Conservation (phyloP, 2,797 vertebrate genomes). For the Sebastes nivosus region DNA sequence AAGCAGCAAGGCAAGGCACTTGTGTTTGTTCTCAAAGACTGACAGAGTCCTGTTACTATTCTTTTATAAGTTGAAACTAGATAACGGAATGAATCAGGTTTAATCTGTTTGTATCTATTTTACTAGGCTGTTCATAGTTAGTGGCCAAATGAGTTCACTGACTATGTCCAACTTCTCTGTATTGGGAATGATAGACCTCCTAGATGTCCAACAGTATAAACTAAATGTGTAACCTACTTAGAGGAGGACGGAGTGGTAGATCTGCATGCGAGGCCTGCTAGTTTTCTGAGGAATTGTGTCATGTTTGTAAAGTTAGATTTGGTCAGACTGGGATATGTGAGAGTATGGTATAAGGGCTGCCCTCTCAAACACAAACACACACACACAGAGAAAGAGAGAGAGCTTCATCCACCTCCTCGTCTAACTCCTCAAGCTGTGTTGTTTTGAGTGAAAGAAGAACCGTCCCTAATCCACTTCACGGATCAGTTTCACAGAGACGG, state of each 20-base stretch:
- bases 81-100: conserved; percentile 15
- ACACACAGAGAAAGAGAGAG: conserved; percentile 10
- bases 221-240: conserved; percentile 52
- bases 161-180: conserved; percentile 38
- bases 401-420: conserved; percentile 68
- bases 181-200: conserved; percentile 4
- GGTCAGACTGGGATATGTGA: not conserved
- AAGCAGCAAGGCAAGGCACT: conserved; percentile 35
- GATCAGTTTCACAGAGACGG: conserved; percentile 84
- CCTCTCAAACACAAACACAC: conserved; percentile 49
- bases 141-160: conserved; percentile 26
- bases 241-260: not conserved
- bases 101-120: conserved; percentile 19
- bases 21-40: conserved; percentile 56
- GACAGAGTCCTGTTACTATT: conserved; percentile 25
- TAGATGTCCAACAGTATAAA: conserved; percentile 26
- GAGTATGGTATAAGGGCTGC: conserved; percentile 25
- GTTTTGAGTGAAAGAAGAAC: conserved; percentile 85
- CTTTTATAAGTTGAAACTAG: conserved; percentile 30
- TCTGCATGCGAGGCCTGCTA: not conserved
- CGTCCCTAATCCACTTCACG: conserved; percentile 82
- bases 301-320: not conserved
- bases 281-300: not conserved
- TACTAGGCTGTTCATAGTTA: conserved; percentile 7
- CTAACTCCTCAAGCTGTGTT: conserved; percentile 77